phyloP scores from a whole-genome alignment of 2,888 invertebrate species.

The Cryptocephalus moraei region DNA sequence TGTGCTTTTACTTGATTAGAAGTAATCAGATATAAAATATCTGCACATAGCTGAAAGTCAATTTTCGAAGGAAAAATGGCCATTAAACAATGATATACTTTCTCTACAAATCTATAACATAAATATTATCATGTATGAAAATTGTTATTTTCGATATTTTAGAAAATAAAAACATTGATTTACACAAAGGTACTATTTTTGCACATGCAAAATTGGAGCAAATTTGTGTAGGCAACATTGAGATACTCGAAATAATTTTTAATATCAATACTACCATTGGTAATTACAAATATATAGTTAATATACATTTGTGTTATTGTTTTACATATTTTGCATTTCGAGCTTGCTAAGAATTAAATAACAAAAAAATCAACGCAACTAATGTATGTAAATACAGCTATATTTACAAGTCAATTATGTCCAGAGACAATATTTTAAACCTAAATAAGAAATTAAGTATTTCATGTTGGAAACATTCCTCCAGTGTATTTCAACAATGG shows the following conservation, averaged over 20 bases:
- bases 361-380: conserved; percentile 24
- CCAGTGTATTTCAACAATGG: background rate
- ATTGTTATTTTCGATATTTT: conserved; percentile 11
- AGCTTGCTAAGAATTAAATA: conserved; percentile 31
- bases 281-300: conserved; percentile 34
- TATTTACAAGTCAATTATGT: background rate
- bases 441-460: conserved; percentile 20
- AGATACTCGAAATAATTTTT: conserved; percentile 26
- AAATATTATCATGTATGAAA: conserved; percentile 10
- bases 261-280: conserved; percentile 25
- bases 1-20: too few relatives aligned
- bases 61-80: background rate
- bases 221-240: conserved; percentile 34
- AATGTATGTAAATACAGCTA: conserved; percentile 2
- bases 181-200: conserved; percentile 29
- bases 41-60: background rate
- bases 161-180: conserved; percentile 31
- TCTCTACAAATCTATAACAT: conserved; percentile 35
- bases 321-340: conserved; percentile 19
- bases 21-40: background rate
- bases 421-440: conserved; percentile 14
- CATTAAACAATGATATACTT: conserved; percentile 5
- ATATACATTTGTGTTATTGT: conserved; percentile 30
- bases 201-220: conserved; percentile 32
- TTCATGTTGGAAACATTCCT: conserved; percentile 10